phyloP scores from a whole-genome alignment of 1,140 invertebrate species.

The Zaprionus davidi region DNA sequence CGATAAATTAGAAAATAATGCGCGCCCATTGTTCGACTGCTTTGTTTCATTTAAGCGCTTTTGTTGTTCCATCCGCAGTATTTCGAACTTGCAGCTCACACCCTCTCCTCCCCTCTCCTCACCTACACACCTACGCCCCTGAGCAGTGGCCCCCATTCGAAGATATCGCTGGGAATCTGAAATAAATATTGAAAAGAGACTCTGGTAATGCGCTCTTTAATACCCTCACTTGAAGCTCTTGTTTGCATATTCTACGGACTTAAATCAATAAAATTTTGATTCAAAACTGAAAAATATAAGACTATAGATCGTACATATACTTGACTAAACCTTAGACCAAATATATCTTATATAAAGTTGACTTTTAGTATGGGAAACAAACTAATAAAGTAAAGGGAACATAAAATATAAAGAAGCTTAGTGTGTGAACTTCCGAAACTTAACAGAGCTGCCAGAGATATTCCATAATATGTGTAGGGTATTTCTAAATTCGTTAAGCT shows the following conservation, averaged over 20 bases:
- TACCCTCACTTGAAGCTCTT: background rate
- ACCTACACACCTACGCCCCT: background rate
- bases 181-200: conserved; percentile 2
- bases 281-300: no score
- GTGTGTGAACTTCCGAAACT: background rate
- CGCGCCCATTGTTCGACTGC: conserved; percentile 76
- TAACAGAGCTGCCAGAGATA: background rate
- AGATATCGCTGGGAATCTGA: background rate
- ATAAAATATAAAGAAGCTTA: conserved; percentile 2
- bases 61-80: conserved; percentile 59
- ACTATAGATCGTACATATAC: no score
- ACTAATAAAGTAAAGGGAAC: background rate
- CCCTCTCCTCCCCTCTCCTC: background rate
- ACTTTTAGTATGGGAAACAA: background rate
- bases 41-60: conserved; percentile 83
- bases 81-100: conserved; percentile 22
- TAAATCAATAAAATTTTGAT: conserved; percentile 4
- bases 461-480: conserved; percentile 27
- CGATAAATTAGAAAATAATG: conserved; percentile 83
- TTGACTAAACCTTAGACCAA: background rate
- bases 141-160: background rate
- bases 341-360: background rate
- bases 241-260: conserved; percentile 5
- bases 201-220: background rate
- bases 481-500: conserved; percentile 32